Conservation (phyloP, 2,113 vertebrate genomes). For the Myrmophylax atrothorax region DNA sequence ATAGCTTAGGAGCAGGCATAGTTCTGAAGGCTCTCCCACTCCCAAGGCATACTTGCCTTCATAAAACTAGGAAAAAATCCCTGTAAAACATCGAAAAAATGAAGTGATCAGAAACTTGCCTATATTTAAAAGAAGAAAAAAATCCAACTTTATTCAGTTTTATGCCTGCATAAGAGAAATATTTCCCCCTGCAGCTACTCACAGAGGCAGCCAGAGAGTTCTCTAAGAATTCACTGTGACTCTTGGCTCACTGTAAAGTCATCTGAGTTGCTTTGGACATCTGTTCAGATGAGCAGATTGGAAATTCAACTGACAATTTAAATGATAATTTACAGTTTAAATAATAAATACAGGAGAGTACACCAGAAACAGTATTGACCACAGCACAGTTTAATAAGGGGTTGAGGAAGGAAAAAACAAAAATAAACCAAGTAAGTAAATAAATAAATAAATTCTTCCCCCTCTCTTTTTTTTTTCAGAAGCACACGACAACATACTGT, state of each 20-base stretch:
- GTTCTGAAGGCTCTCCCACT: not conserved
- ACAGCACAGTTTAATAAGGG: not conserved
- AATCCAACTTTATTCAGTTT: not conserved
- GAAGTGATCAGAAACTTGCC: not conserved
- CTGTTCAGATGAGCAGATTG: not conserved
- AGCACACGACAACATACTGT: not conserved
- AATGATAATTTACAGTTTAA: not conserved
- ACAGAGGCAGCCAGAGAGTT: not conserved
- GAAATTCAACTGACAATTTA: constrained; percentile 13
- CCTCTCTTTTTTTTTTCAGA: not conserved
- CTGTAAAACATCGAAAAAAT: not conserved
- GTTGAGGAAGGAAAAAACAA: too few relatives aligned
- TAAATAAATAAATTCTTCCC: not conserved
- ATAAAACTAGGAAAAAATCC: not conserved
- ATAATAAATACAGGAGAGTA: not conserved
- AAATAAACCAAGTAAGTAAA: too few relatives aligned
- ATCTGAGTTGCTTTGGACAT: not conserved
- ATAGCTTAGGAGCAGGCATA: not conserved
- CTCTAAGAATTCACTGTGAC: constrained; percentile 6
- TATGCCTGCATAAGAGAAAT: not conserved
- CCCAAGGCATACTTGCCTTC: not conserved
- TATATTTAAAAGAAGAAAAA: not conserved
- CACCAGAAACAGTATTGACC: not conserved
- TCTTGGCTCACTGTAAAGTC: not conserved
- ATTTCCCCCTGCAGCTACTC: not conserved